A percentile compares a stretch with the other conserved stretches of the same genome.
Evolutionary conservation across 1,140 invertebrate species (phyloP).

Genomic region (Harlomillsia oculata): DNA sequence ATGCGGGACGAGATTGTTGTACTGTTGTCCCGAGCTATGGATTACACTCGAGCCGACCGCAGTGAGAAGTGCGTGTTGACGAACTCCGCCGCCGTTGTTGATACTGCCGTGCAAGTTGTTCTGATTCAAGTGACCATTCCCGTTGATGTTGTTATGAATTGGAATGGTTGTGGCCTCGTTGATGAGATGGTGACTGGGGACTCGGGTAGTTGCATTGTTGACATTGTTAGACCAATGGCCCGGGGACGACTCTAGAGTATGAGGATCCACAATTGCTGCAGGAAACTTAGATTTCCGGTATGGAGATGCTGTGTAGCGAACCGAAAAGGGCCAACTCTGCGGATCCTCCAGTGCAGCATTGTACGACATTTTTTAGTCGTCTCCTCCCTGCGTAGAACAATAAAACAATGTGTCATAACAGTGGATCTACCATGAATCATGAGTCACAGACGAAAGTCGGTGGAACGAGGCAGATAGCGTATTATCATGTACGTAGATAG

Average conservation of each 20-base stretch:
- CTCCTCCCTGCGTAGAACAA: too few relatives aligned
- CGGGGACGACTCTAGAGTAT: not conserved
- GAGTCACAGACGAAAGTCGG: too few relatives aligned
- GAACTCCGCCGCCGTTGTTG: not conserved
- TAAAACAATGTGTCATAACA: too few relatives aligned
- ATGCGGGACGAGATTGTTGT: not conserved
- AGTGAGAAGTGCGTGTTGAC: constrained; percentile 3
- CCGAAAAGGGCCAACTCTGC: constrained; percentile 35
- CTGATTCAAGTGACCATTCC: too few relatives aligned
- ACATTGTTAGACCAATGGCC: not conserved
- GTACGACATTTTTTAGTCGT: constrained; percentile 31
- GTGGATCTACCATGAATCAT: too few relatives aligned
- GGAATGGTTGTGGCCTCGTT: too few relatives aligned
- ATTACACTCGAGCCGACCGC: too few relatives aligned
- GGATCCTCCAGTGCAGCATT: constrained; percentile 26
- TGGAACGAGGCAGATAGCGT: too few relatives aligned
- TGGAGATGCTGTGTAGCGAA: constrained; percentile 34
- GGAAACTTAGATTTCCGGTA: constrained; percentile 34
- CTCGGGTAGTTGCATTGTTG: not conserved
- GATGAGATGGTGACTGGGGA: too few relatives aligned
- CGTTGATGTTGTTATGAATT: not conserved
- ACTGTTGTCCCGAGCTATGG: not conserved
- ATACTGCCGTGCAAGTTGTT: not conserved
- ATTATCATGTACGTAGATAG: too few relatives aligned
- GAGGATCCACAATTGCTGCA: not conserved